Conservation (phyloP, 2,113 vertebrate genomes). For the Antechinus stuartii region DNA sequence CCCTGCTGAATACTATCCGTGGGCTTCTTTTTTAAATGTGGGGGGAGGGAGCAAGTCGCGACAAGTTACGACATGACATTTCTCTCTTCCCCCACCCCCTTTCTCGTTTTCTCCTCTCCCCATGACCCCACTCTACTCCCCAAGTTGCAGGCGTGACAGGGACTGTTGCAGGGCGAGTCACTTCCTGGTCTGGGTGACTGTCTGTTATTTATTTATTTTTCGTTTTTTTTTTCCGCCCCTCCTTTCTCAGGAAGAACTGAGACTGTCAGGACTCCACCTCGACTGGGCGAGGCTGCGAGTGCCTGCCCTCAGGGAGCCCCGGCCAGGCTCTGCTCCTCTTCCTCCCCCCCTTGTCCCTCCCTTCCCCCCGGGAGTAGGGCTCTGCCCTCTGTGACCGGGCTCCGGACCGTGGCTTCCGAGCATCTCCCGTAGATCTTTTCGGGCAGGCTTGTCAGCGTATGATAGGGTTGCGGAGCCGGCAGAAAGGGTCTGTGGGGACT, state of each 20-base stretch:
- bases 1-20: background rate
- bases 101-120: background rate
- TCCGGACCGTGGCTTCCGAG: background rate
- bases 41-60: constrained; percentile 30
- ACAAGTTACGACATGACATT: background rate
- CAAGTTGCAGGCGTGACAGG: constrained; percentile 35
- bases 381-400: too few species aligned
- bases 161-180: constrained; percentile 65
- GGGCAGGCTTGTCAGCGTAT: background rate
- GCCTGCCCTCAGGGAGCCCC: too few species aligned
- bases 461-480: background rate
- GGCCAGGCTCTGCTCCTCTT: too few species aligned
- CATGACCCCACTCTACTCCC: constrained; percentile 8
- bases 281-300: constrained; percentile 23
- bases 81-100: constrained; percentile 30
- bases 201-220: constrained; percentile 4
- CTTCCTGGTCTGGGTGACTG: constrained; percentile 72
- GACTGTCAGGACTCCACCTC: constrained; percentile 62
- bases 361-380: too few species aligned
- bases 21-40: background rate
- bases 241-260: constrained; percentile 76
- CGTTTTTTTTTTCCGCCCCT: constrained; percentile 66
- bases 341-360: too few species aligned
- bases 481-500: background rate
- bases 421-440: background rate